These are phyloP conservation scores for Tubiluchus corallicola DNA, from an alignment of 2,888 invertebrate species.

Conservation along the genomic window DNA sequence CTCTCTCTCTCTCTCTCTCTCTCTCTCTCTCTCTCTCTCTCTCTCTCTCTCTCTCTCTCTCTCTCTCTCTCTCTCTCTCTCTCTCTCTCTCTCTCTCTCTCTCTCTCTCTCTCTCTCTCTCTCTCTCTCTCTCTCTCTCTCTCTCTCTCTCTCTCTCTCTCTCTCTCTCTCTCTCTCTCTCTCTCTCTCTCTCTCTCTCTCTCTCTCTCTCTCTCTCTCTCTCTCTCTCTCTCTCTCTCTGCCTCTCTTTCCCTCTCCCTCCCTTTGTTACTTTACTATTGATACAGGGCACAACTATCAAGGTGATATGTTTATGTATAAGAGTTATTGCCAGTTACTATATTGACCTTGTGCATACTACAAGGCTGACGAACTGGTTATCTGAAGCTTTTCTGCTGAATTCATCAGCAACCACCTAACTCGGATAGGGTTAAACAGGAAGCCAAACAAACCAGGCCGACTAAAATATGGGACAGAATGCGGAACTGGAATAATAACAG, in stretches of 20 bases:
- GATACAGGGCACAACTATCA: too few species aligned
- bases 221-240: background rate
- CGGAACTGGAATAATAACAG: too few species aligned
- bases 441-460: too few species aligned
- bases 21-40: constrained; percentile 3
- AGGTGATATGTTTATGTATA: too few species aligned
- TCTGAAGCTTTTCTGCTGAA: too few species aligned
- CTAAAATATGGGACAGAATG: too few species aligned
- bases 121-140: constrained; percentile 1
- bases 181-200: constrained; percentile 3
- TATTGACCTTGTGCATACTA: too few species aligned
- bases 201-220: background rate
- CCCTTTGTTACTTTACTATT: too few species aligned
- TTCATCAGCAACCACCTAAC: too few species aligned
- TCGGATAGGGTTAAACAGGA: too few species aligned
- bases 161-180: background rate
- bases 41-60: background rate
- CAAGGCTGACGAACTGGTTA: too few species aligned
- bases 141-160: background rate
- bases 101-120: constrained; percentile 3
- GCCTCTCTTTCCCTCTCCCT: constrained; percentile 1
- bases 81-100: background rate
- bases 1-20: background rate
- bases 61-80: constrained; percentile 1
- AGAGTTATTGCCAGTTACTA: too few species aligned